phyloP scores from a whole-genome alignment of 2,797 vertebrate species.

The Gastrophryne carolinensis region DNA sequence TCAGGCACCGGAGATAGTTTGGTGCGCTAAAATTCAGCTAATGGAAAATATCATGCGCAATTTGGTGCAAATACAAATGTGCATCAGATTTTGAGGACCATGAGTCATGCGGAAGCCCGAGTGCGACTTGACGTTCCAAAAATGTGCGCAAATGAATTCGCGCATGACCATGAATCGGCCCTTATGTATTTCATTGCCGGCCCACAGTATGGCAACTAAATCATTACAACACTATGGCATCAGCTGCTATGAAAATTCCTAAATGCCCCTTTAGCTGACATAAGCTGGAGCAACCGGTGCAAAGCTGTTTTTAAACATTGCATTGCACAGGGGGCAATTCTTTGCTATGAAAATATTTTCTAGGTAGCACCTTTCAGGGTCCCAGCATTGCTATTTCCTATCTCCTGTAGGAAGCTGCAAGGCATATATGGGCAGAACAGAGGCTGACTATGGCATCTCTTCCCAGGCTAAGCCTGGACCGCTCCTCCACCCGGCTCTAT shows the following conservation, averaged over 20 bases:
- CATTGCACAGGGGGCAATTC: slow-evolving; percentile 6
- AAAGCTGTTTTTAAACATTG: background rate
- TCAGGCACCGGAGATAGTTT: too few relatives aligned
- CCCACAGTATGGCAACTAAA: too few relatives aligned
- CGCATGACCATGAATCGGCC: too few relatives aligned
- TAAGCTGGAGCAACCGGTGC: background rate
- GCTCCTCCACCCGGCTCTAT: slow-evolving; percentile 24
- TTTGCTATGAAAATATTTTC: slow-evolving; percentile 34
- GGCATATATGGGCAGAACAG: slow-evolving; percentile 25
- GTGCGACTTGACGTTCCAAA: too few relatives aligned
- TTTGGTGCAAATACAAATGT: too few relatives aligned
- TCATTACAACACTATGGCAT: too few relatives aligned
- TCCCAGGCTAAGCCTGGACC: slow-evolving; percentile 33
- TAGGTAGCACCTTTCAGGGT: slow-evolving; percentile 14
- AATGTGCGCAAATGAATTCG: too few relatives aligned
- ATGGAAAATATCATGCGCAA: too few relatives aligned
- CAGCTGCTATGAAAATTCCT: background rate
- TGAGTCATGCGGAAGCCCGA: too few relatives aligned
- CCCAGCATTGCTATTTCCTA: slow-evolving; percentile 23
- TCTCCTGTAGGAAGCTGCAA: slow-evolving; percentile 21
- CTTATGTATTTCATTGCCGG: too few relatives aligned
- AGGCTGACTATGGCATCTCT: slow-evolving; percentile 36
- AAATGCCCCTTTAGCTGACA: background rate
- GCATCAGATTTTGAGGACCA: too few relatives aligned
- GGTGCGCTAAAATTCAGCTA: too few relatives aligned